A percentile compares a stretch with the other conserved stretches of the same genome.
Conservation (phyloP, 2,797 vertebrate genomes). For the Phalanger gymnotis region DNA sequence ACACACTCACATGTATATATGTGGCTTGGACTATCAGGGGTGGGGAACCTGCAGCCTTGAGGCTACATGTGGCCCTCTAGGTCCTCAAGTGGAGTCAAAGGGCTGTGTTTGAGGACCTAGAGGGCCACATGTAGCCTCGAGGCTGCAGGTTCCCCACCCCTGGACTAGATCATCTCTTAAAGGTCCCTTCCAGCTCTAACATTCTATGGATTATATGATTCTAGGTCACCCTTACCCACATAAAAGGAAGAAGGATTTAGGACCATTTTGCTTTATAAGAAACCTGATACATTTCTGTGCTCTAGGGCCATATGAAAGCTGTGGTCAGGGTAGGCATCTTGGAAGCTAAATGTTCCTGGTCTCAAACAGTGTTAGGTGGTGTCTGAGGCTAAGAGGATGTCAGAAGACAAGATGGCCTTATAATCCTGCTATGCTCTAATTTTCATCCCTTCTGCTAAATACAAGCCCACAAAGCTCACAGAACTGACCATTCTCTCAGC, state of each 20-base stretch:
- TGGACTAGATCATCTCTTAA: not conserved
- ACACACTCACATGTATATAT: not conserved
- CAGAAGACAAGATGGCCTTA: not conserved
- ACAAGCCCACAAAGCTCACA: not conserved
- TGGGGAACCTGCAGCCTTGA: too few relatives aligned
- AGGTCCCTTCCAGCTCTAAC: not conserved
- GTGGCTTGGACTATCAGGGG: not conserved
- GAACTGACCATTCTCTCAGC: not conserved
- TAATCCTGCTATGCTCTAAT: not conserved
- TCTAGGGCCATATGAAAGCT: not conserved
- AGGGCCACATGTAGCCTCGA: too few relatives aligned
- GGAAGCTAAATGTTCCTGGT: not conserved
- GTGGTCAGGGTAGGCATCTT: not conserved
- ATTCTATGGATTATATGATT: not conserved
- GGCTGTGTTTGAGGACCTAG: too few relatives aligned
- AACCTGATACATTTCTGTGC: not conserved
- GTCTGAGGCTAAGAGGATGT: not conserved
- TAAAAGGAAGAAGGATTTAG: not conserved
- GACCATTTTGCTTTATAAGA: not conserved
- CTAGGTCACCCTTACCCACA: not conserved
- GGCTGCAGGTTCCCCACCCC: too few relatives aligned
- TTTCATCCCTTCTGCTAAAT: not conserved
- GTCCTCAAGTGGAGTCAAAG: too few relatives aligned
- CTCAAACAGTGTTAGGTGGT: not conserved
- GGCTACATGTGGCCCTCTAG: too few relatives aligned